Percentiles rank a stretch among this genome's conserved stretches.
phyloP scores from a whole-genome alignment of 2,797 vertebrate genomes.

The Siniperca undulata region DNA sequence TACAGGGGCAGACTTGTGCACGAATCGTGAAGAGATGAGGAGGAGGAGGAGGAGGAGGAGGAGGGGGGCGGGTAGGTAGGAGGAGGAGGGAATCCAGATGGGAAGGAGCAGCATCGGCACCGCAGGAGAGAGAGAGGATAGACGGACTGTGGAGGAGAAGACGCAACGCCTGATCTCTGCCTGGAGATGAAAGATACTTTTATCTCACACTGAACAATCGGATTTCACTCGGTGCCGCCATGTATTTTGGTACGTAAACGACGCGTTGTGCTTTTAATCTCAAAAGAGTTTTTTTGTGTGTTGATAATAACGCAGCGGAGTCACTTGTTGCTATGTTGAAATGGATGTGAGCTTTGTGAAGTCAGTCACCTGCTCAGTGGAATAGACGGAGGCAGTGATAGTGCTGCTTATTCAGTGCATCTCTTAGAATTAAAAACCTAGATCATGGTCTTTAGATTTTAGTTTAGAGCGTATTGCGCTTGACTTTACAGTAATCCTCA shows the following conservation, averaged over 20 bases:
- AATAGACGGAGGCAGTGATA: neutral
- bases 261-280: slow-evolving; percentile 6
- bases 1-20: slow-evolving; percentile 35
- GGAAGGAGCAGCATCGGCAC: slow-evolving; percentile 70
- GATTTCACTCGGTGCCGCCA: slow-evolving; percentile 48
- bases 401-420: neutral
- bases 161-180: slow-evolving; percentile 38
- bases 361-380: slow-evolving; percentile 54
- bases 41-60: slow-evolving; percentile 45
- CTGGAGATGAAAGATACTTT: slow-evolving; percentile 62
- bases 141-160: slow-evolving; percentile 40
- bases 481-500: neutral
- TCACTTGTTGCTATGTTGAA: slow-evolving; percentile 77
- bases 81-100: slow-evolving; percentile 70
- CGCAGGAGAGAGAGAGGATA: slow-evolving; percentile 58
- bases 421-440: neutral
- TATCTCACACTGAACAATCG: slow-evolving; percentile 42
- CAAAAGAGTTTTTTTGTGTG: neutral
- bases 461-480: neutral
- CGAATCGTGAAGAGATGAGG: slow-evolving; percentile 48
- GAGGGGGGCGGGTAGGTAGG: slow-evolving; percentile 34
- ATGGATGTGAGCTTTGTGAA: slow-evolving; percentile 39
- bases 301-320: slow-evolving; percentile 14
- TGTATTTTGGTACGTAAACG: slow-evolving; percentile 80
- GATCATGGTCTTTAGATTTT: neutral